Percentiles rank a stretch among this genome's conserved stretches.
Evolutionary conservation across 1,140 invertebrate species (phyloP).

Genomic region (Papilio polyxenes): DNA sequence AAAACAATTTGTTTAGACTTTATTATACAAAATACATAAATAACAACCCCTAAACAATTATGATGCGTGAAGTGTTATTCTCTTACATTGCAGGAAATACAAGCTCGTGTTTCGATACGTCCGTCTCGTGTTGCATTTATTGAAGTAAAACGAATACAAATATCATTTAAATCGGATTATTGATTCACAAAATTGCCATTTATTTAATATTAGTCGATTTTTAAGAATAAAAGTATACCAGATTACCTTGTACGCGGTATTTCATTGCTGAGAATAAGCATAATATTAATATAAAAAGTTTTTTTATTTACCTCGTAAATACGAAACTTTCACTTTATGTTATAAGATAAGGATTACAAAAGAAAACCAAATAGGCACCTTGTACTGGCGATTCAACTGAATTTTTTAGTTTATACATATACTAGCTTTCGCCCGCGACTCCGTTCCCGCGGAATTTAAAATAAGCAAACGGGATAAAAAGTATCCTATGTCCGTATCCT

Average conservation of each 20-base stretch:
- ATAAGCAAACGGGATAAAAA: too few relatives aligned
- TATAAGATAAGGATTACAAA: neutral
- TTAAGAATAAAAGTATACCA: neutral
- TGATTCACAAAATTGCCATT: neutral
- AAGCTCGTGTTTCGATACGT: neutral
- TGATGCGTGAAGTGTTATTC: neutral
- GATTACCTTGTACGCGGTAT: neutral
- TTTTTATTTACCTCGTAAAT: neutral
- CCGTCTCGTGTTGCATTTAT: slow-evolving; percentile 15
- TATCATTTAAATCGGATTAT: neutral
- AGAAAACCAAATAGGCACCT: neutral
- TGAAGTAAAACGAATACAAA: slow-evolving; percentile 3
- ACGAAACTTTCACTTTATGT: neutral
- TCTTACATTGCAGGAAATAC: slow-evolving; percentile 25
- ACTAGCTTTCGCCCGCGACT: too few relatives aligned
- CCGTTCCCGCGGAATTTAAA: too few relatives aligned
- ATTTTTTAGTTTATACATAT: too few relatives aligned
- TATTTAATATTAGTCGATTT: neutral
- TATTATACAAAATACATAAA: neutral
- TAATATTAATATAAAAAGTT: neutral
- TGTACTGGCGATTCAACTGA: too few relatives aligned
- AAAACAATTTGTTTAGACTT: neutral
- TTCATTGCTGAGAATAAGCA: neutral
- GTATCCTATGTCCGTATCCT: too few relatives aligned
- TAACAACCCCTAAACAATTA: neutral